phyloP scores from a whole-genome alignment of 1,140 invertebrate species.

The Dreissena rostriformis region DNA sequence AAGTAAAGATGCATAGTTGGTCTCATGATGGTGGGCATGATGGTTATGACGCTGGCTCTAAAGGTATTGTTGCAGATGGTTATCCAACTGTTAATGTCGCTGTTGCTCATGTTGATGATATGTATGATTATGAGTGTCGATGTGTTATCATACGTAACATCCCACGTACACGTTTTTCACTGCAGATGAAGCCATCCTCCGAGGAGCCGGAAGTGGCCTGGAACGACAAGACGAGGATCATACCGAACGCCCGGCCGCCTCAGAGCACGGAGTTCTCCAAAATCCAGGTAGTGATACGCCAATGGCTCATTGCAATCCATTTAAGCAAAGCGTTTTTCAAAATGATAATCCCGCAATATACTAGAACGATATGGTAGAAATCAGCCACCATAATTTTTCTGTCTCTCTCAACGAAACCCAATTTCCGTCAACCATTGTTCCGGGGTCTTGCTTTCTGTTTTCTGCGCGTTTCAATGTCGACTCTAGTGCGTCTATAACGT shows the following conservation, averaged over 20 bases:
- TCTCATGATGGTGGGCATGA: background rate
- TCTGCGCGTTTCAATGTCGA: too few species aligned
- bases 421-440: background rate
- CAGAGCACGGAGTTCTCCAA: constrained; percentile 97
- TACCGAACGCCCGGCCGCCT: constrained; percentile 57
- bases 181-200: constrained; percentile 64
- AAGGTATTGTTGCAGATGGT: background rate
- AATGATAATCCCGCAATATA: background rate
- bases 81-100: background rate
- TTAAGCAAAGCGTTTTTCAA: background rate
- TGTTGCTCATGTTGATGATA: too few species aligned
- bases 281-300: constrained; percentile 78
- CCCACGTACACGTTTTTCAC: background rate
- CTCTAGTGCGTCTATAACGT: too few species aligned
- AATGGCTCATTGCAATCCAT: background rate
- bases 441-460: background rate
- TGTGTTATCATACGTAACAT: background rate
- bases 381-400: background rate
- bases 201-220: constrained; percentile 63
- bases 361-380: background rate
- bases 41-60: background rate
- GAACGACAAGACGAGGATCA: constrained; percentile 67
- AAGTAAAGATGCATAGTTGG: background rate
- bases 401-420: background rate
- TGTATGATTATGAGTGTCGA: background rate